Conservation (phyloP, 2,888 invertebrate species). For the Drosophila rellima region DNA sequence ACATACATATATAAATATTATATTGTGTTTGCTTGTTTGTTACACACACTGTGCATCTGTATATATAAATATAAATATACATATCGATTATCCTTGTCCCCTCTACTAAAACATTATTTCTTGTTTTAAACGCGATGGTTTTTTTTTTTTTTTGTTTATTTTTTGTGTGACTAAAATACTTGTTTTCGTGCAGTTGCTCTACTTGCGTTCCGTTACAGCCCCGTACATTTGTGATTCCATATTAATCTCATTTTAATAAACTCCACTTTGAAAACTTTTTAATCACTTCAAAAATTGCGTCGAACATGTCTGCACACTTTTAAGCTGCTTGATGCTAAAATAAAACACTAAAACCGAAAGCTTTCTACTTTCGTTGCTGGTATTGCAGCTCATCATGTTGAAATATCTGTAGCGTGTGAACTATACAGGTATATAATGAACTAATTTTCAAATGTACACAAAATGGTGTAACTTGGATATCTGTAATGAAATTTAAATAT, state of each 20-base stretch:
- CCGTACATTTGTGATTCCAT: constrained; percentile 33
- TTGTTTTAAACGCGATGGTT: background rate
- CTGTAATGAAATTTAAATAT: background rate
- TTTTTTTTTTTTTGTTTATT: no score
- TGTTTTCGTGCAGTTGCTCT: background rate
- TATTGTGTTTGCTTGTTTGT: no score
- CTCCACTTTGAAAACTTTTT: constrained; percentile 78
- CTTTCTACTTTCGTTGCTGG: constrained; percentile 15
- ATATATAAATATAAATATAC: no score
- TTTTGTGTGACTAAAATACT: background rate
- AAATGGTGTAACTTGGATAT: background rate
- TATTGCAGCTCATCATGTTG: constrained; percentile 12
- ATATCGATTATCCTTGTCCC: background rate
- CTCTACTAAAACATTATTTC: background rate
- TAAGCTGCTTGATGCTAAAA: constrained; percentile 38
- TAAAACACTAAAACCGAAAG: constrained; percentile 24
- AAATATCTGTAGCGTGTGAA: constrained; percentile 14
- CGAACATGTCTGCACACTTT: constrained; percentile 58
- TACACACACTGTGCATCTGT: no score
- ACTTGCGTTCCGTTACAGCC: background rate
- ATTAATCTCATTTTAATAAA: constrained; percentile 79
- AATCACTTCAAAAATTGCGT: constrained; percentile 76
- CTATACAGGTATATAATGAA: constrained; percentile 8
- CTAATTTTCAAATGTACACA: background rate
- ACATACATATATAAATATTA: no score